Conservation (phyloP, 2,113 vertebrate genomes). For the Sarotherodon lohbergeri region DNA sequence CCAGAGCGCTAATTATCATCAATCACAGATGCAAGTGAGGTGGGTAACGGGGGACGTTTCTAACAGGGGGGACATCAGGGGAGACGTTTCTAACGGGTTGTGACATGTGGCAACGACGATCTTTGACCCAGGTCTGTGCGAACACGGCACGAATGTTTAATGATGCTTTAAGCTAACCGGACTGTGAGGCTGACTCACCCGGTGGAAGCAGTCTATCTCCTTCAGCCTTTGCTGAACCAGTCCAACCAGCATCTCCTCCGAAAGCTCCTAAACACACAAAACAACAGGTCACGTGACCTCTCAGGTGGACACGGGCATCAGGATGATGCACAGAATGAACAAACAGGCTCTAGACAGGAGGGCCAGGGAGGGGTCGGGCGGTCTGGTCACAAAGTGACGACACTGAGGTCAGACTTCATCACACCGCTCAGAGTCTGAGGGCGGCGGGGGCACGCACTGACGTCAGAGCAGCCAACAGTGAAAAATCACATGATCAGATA, state of each 20-base stretch:
- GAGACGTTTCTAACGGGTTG: neutral
- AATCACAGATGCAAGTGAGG: constrained; percentile 1
- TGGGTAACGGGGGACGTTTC: neutral
- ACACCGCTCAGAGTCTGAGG: neutral
- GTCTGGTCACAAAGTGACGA: neutral
- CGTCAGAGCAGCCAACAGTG: neutral
- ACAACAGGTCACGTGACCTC: neutral
- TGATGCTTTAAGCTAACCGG: neutral
- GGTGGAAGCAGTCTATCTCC: constrained; percentile 77
- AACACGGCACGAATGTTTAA: neutral
- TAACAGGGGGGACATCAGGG: neutral
- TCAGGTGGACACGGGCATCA: neutral
- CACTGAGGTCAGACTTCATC: neutral
- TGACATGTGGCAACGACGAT: too few species aligned
- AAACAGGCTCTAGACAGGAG: neutral
- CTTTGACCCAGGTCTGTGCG: neutral
- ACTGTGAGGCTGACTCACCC: constrained; percentile 65
- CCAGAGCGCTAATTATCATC: constrained; percentile 39
- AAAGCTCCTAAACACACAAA: constrained; percentile 66
- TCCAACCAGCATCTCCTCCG: constrained; percentile 65
- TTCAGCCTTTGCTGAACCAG: constrained; percentile 78
- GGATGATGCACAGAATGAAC: neutral
- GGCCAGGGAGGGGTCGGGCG: neutral
- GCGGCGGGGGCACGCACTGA: neutral
- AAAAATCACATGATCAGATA: neutral